Conservation (phyloP, 2,113 vertebrate genomes). For the Psophia crepitans region DNA sequence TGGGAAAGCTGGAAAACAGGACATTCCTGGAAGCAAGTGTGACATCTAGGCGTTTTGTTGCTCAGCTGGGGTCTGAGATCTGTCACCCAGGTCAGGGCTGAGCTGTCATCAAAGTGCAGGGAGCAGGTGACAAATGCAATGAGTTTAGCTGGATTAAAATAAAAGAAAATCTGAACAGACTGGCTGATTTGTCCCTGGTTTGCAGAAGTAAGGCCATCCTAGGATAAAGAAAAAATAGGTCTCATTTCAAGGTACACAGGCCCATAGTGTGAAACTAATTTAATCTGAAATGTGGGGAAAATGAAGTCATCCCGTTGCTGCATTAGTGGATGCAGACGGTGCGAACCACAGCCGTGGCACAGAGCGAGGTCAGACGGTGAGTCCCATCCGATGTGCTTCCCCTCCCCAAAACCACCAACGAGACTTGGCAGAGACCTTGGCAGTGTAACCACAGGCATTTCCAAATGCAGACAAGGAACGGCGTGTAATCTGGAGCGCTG, state of each 20-base stretch:
- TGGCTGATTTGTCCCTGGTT: neutral
- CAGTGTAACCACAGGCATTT: neutral
- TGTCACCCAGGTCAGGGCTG: neutral
- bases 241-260: neutral
- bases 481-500: neutral
- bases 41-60: neutral
- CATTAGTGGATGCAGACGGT: slow-evolving; percentile 26
- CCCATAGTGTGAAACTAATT: neutral
- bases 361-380: neutral
- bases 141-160: neutral
- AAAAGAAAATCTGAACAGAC: neutral
- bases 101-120: slow-evolving; percentile 5
- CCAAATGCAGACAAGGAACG: neutral
- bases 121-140: neutral
- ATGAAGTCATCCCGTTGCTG: neutral
- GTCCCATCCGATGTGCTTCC: neutral
- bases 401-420: neutral
- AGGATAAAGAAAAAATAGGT: neutral
- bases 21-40: neutral
- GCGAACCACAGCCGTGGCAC: neutral
- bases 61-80: neutral
- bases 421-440: neutral
- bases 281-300: neutral
- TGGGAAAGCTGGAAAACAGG: neutral
- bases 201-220: neutral